Base-by-base conservation (phyloP, 2,888 invertebrate genomes). In the Euproctis similis region DNA sequence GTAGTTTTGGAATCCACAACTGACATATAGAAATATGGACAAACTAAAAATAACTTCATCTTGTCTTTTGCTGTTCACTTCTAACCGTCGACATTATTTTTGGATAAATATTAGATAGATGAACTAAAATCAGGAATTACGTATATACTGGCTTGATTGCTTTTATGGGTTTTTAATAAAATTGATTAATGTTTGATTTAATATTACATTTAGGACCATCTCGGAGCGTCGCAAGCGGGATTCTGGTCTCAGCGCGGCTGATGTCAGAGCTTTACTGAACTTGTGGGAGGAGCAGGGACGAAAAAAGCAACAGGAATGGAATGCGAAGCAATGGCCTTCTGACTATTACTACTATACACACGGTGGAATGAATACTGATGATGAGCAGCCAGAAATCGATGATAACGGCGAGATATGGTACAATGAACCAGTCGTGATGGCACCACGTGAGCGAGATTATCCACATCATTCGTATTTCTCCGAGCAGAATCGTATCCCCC, bases 281-380 rank as follows among this genome's bases (percentile, higher is more conserved):
- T 61, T 89, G 19, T 88, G 88, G 86, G 88, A 89, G 59, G 86
- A 85, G 34, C 87, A 87, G 46, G 86, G 86, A 40, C 78, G 82
- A 33, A 82, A 85, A 35, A 86, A 85, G 47, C 84, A 85, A 35
- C 84, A 85, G 36, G 64, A 86, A 42, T 86, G 77, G 70, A 67
- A 78, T 48, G 63, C 77, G 23, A 80, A 80, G 63, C 80, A 72
- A 58, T 73, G 76, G 71, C 59, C 70, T 4, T 65, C 77, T 5
- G 68, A 80, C 35, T 69, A 56, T 38, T 82, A 81, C 49, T 77
- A 76, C 36, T n/a, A n/a, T n/a, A n/a, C n/a, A n/a, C n/a, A n/a
- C n/a, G n/a, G n/a, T n/a, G 76, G 78, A 31, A 68, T 69, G 8
- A 68, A 69, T 16, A 59, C 71, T 13, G 85, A 86, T 19, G 81